Base-by-base conservation (phyloP, 2,888 invertebrate genomes). In the Keiferia lycopersicella region DNA sequence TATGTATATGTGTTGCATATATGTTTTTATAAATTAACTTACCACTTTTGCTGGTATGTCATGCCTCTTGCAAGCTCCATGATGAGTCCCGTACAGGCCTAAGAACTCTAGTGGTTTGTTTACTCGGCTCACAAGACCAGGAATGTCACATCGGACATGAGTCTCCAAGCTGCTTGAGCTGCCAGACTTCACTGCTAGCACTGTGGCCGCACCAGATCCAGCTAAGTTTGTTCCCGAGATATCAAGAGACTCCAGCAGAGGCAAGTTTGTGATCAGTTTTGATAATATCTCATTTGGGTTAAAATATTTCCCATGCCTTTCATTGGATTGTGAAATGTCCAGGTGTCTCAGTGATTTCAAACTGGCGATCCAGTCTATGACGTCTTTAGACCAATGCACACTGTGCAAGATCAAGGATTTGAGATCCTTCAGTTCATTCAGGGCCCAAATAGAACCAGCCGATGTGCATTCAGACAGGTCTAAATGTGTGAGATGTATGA, bases 171-270 rank as follows among this genome's bases (percentile, higher is more conserved):
- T 69, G 1, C 72, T 75, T 10, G 74, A 66, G 34, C 7, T 38
- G 3, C n/a, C 53, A 39, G 34, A 77, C 48, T 71, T 73, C 0
- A 73, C 56, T 14, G 88, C 79, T 7, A 78, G 68, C 0, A 82
- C 75, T n/a, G 93, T 92, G 14, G 95, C 95, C 30, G 95, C 95
- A 58, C 97, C 97, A 63, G 94, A 94, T 14, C 98, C 98, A 50
- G 98, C 98, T 69, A 99, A 91, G 92, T 99, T 98, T 18, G 99
- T 99, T 14, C 98, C 98, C 3, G 98, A 98, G 79, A 99, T 98
- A 87, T 99, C 99, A 73, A 99, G 88, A 26, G 96, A 96, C 51
- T 94, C 94, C 66, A 99, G 88, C 61, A 94, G 84, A 0, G 96
- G 96, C 73, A 99, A 91, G 78, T 92, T 94, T 61, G 93, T 92